Evolutionary conservation across 2,888 invertebrate genomes (phyloP), one percentile per base, ranked within the genome.

Genomic region (Perdita meconis): DNA sequence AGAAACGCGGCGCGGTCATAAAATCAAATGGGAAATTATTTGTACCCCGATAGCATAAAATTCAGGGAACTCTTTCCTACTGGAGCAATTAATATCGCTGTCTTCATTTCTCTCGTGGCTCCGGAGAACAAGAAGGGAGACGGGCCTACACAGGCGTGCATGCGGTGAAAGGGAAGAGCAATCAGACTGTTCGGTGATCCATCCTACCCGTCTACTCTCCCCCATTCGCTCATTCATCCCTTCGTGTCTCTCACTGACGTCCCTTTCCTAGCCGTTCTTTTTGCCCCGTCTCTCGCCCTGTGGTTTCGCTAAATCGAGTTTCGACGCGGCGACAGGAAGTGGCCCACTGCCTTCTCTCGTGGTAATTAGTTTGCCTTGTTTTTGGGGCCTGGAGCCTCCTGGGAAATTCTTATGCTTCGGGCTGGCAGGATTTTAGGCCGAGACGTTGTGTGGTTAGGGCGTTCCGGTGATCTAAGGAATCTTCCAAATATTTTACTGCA

Each of bases 181-280:
- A 80, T 82, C 83, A 66, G 73, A 68, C 66, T 47, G 78, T 60
- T 67, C 66, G 70, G 66, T 72, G 66, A 65, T 60, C 42, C 59
- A 56, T 61, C 42, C 40, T 47, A 30, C 38, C 19, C 30, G 30
- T 56, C 61, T 40, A 16, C 22, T 40, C 22, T 30, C 42, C 24
- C 53, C 19, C 38, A 16, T 67, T 63, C 13, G 30, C n/a, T 24
- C 60, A 13, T 56, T 56, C 57, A 47, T 59, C 42, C 64, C 22
- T 65, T 36, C 50, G 40, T 44, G 44, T 63, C 57, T 38, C n/a
- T n/a, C n/a, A 38, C n/a, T 8, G 30, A 10, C n/a, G 42, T 38
- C 24, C 55, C 50, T 38, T 55, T 19, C 36, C 34, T 38, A 42
- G 13, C 34, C 16, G 64, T 64, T 44, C 22, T 34, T 55, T 1